Conservation (phyloP, 2,797 vertebrate species). For the Strix occidentalis region DNA sequence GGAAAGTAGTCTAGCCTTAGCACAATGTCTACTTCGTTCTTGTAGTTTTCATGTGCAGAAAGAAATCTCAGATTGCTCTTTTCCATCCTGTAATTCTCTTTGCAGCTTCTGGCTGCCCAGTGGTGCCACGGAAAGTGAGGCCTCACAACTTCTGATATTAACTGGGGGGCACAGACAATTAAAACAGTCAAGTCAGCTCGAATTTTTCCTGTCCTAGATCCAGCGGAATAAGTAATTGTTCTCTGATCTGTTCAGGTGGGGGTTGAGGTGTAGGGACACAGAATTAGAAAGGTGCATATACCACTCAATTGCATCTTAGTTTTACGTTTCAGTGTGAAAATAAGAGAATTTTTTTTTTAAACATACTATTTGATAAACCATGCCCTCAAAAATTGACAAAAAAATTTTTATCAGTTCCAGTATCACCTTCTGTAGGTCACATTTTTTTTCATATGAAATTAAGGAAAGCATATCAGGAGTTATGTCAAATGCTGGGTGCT, state of each 20-base stretch:
- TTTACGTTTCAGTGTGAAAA: background rate
- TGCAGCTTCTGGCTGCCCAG: background rate
- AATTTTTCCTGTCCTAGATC: background rate
- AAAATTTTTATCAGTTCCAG: background rate
- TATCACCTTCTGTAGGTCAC: background rate
- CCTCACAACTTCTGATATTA: background rate
- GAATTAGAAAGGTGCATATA: background rate
- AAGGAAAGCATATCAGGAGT: constrained; percentile 7
- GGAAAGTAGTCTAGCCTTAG: background rate
- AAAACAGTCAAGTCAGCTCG: background rate
- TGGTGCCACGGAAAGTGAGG: background rate
- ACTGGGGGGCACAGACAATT: background rate
- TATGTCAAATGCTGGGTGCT: background rate
- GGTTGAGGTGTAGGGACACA: background rate
- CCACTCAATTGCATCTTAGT: background rate
- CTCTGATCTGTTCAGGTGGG: background rate
- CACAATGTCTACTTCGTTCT: background rate
- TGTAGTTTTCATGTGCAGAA: background rate
- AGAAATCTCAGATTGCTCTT: background rate
- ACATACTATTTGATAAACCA: background rate
- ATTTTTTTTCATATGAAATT: background rate
- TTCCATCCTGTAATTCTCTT: background rate
- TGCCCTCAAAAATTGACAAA: background rate
- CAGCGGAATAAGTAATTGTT: background rate
- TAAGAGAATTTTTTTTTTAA: background rate